Evolutionary conservation across 2,888 invertebrate species (phyloP).

Genomic region (Ochropleura leucogaster): DNA sequence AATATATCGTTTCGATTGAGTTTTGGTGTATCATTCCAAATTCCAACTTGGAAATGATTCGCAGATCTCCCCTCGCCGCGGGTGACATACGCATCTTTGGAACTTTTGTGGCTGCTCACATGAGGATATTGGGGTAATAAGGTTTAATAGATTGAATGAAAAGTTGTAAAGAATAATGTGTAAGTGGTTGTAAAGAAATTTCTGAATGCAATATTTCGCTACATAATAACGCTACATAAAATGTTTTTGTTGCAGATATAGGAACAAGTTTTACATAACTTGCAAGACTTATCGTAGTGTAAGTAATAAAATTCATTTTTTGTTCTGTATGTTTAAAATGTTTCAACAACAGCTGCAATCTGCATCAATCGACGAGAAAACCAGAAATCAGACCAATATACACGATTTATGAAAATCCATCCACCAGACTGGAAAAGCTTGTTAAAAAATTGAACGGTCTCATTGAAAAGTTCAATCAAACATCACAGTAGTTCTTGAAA

Average conservation of each 20-base stretch:
- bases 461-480: conserved; percentile 30
- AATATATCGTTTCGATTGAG: conserved; percentile 89
- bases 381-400: conserved; percentile 22
- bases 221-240: not conserved
- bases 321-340: not conserved
- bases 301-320: not conserved
- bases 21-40: conserved; percentile 87
- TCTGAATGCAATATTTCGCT: not conserved
- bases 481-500: conserved; percentile 20
- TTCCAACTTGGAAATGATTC: conserved; percentile 78
- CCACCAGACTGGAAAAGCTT: not conserved
- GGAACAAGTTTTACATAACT: not conserved
- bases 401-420: conserved; percentile 12
- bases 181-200: not conserved
- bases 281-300: not conserved
- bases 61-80: conserved; percentile 67
- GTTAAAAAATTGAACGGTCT: conserved; percentile 14
- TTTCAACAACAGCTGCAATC: not conserved
- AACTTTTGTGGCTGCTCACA: conserved; percentile 48
- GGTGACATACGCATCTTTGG: conserved; percentile 69
- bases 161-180: not conserved
- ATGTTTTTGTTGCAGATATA: not conserved
- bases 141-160: conserved; percentile 7
- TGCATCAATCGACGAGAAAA: conserved; percentile 9
- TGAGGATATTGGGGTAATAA: conserved; percentile 27